Base-by-base conservation (phyloP, 2,888 invertebrate genomes). In the Lamproptera curius region DNA sequence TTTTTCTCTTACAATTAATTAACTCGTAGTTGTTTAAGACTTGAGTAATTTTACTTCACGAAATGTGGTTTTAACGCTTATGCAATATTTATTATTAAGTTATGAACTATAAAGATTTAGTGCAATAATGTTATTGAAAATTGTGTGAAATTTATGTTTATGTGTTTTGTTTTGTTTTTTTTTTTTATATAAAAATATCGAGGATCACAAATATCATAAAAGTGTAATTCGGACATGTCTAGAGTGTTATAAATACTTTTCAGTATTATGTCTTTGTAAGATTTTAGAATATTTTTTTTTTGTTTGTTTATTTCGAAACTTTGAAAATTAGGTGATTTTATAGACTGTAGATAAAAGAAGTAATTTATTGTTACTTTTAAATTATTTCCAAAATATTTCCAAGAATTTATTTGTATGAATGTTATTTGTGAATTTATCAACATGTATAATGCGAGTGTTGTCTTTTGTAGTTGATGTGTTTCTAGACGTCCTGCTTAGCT, bases 61-160 rank as follows among this genome's bases (percentile, higher is more conserved):
- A 70, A 70, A 76, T 67, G 76, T 81, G 75, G 78, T 77, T 62
- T 62, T 78, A 78, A 82, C 77, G 84, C 81, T 81, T 81, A 81
- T 71, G 80, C 80, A 84, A 85, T 86, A 85, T 86, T 85, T 85
- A 86, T 86, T 84, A 75, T 77, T 86, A 82, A 86, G 82, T 84
- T 85, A 80, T 79, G 63, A 63, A 57, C 28, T 51, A 73, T 76
- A 67, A 81, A 73, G 74, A 63, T 82, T 78, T 79, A 85, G 86
- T 86, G 86, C 86, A 87, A 86, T 86, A 85, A 83, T 80, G 79
- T 82, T 81, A 84, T 82, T 81, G 73, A 80, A 80, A 83, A 78
- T 76, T 77, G 76, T 79, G 81, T 80, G 75, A 77, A 84, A 82
- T 77, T 76, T 81, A 79, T 77, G 79, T 80, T 80, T 59, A 74